Evolutionary conservation across 2,797 vertebrate species (phyloP).

Genomic region (Acrossocheilus fasciatus): DNA sequence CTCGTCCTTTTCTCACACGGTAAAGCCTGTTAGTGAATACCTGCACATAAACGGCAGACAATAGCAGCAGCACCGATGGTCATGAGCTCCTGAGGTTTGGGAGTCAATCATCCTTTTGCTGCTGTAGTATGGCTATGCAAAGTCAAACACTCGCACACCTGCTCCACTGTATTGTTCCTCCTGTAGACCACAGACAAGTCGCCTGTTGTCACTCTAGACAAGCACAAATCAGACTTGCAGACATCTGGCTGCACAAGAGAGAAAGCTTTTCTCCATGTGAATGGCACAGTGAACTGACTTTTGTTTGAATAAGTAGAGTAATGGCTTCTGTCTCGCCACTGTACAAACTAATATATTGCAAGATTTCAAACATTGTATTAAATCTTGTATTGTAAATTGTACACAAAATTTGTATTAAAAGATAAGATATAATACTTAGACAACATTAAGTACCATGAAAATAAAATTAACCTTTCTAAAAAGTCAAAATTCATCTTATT

Average conservation of each 20-base stretch:
- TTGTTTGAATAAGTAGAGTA: slow-evolving; percentile 40
- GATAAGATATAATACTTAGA: not conserved
- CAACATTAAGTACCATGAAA: not conserved
- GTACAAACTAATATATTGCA: not conserved
- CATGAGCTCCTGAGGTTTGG: slow-evolving; percentile 55
- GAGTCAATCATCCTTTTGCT: slow-evolving; percentile 62
- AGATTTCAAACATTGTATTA: not conserved
- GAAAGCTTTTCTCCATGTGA: slow-evolving; percentile 69
- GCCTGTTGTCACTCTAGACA: slow-evolving; percentile 75
- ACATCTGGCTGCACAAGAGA: slow-evolving; percentile 71
- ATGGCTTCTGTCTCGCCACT: slow-evolving; percentile 4
- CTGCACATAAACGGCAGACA: slow-evolving; percentile 69
- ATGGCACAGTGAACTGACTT: slow-evolving; percentile 66
- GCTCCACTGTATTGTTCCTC: slow-evolving; percentile 75
- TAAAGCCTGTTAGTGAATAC: slow-evolving; percentile 77
- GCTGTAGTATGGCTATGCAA: slow-evolving; percentile 79
- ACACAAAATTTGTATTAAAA: not conserved
- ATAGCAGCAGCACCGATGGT: slow-evolving; percentile 63
- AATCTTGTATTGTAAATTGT: not conserved
- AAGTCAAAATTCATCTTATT: not conserved
- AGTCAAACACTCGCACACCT: slow-evolving; percentile 79
- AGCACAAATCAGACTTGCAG: slow-evolving; percentile 57
- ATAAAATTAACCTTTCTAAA: not conserved
- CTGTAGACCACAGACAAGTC: slow-evolving; percentile 74
- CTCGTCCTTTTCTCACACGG: slow-evolving; percentile 57